phyloP scores from a whole-genome alignment of 2,888 invertebrate species.

The Lobophora halterata region DNA sequence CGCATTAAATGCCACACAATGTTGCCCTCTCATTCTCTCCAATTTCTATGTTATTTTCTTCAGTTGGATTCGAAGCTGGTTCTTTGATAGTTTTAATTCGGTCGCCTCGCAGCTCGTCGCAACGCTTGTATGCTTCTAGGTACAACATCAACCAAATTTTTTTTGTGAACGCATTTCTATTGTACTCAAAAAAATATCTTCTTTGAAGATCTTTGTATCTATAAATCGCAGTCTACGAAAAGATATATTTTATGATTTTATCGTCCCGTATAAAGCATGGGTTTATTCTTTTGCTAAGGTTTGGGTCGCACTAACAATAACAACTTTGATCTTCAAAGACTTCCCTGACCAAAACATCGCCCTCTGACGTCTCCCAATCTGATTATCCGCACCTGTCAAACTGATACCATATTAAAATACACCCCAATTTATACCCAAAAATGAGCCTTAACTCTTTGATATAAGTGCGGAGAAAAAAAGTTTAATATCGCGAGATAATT shows the following conservation, averaged over 20 bases:
- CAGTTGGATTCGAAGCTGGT: too few relatives aligned
- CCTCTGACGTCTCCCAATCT: conserved; percentile 54
- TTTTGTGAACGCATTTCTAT: too few relatives aligned
- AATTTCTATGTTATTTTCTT: too few relatives aligned
- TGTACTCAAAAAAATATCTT: too few relatives aligned
- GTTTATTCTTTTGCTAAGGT: conserved; percentile 11
- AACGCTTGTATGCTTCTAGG: too few relatives aligned
- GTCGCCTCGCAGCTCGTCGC: too few relatives aligned
- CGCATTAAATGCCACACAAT: too few relatives aligned
- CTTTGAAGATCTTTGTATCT: too few relatives aligned
- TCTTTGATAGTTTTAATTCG: too few relatives aligned
- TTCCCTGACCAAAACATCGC: conserved; percentile 42
- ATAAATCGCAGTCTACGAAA: too few relatives aligned
- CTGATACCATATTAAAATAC: conserved; percentile 53
- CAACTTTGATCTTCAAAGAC: conserved; percentile 33
- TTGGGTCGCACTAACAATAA: conserved; percentile 18
- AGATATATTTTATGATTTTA: conserved; percentile 2
- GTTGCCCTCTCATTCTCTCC: too few relatives aligned
- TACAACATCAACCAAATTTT: too few relatives aligned
- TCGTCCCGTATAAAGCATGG: conserved; percentile 4
- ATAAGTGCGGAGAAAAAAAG: conserved; percentile 32
- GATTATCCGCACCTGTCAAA: conserved; percentile 70
- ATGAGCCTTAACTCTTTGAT: conserved; percentile 25
- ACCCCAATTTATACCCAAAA: conserved; percentile 29
- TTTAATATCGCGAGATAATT: conserved; percentile 62